These are phyloP conservation scores for Geotrypetes seraphini DNA, from an alignment of 2,797 vertebrate species.

Conservation along the genomic window DNA sequence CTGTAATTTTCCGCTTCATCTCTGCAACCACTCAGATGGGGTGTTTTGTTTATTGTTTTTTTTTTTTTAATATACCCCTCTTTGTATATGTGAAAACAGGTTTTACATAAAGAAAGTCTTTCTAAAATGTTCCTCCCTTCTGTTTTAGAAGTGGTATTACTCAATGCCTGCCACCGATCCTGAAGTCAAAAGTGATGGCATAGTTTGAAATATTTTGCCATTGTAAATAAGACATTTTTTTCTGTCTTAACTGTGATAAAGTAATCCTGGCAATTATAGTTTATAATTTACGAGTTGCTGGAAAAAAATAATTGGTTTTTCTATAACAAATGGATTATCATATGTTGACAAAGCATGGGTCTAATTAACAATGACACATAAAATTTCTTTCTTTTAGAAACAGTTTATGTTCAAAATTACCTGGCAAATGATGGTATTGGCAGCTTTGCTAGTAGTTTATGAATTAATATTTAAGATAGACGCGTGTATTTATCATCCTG, in stretches of 20 bases:
- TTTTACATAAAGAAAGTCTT: too few relatives aligned
- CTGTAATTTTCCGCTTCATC: too few relatives aligned
- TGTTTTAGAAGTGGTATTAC: slow-evolving; percentile 16
- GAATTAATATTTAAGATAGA: slow-evolving; percentile 15
- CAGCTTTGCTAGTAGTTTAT: slow-evolving; percentile 16
- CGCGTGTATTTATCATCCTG: slow-evolving; percentile 15
- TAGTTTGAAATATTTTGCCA: slow-evolving; percentile 33
- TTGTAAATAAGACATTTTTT: slow-evolving; percentile 38
- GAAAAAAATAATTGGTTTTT: slow-evolving; percentile 68
- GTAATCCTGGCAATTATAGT: slow-evolving; percentile 64
- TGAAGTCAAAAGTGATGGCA: slow-evolving; percentile 52
- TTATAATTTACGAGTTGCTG: slow-evolving; percentile 68
- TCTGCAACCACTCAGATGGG: too few relatives aligned
- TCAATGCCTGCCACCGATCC: slow-evolving; percentile 36
- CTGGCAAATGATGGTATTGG: slow-evolving; percentile 43
- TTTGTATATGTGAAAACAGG: too few relatives aligned
- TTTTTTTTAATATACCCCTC: too few relatives aligned
- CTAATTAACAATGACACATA: slow-evolving; percentile 77
- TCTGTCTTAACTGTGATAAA: slow-evolving; percentile 60
- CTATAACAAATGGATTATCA: slow-evolving; percentile 70
- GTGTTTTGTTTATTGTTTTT: too few relatives aligned
- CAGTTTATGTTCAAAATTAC: slow-evolving; percentile 51
- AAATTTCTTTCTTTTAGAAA: slow-evolving; percentile 49
- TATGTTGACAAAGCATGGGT: slow-evolving; percentile 72
- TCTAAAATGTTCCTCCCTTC: too few relatives aligned